Evolutionary conservation across 2,888 invertebrate species (phyloP).

Genomic region (Trichopoda pennipes): DNA sequence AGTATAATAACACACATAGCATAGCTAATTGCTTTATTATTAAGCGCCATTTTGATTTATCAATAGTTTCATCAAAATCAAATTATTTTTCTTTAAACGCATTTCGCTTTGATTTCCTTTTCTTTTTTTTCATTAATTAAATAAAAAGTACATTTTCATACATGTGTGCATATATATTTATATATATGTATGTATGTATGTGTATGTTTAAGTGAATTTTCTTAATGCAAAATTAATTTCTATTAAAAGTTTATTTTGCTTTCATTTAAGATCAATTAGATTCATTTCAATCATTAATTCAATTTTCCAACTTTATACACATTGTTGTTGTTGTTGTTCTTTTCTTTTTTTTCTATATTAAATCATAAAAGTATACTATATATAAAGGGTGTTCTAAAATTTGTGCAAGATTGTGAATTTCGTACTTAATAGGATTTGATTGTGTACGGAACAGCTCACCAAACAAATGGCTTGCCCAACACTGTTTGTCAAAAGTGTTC

Average conservation of each 20-base stretch:
- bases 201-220: background rate
- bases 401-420: no score
- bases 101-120: background rate
- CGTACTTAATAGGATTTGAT: no score
- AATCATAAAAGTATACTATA: background rate
- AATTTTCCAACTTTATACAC: conserved; percentile 56
- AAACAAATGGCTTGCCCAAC: no score
- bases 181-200: background rate
- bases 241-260: conserved; percentile 65
- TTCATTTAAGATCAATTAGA: conserved; percentile 68
- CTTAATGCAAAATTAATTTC: conserved; percentile 42
- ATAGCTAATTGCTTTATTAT: no score
- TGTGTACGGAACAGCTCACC: no score
- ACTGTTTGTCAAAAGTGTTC: no score
- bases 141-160: conserved; percentile 8
- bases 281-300: conserved; percentile 56
- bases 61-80: background rate
- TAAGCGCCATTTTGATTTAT: background rate
- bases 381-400: no score
- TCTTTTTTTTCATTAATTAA: conserved; percentile 33
- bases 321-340: conserved; percentile 21
- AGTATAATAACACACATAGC: no score
- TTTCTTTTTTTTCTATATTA: conserved; percentile 18
- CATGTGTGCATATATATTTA: background rate
- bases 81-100: background rate